These are phyloP conservation scores for Fistularia commersonii DNA, from an alignment of 2,797 vertebrate species.

Conservation along the genomic window DNA sequence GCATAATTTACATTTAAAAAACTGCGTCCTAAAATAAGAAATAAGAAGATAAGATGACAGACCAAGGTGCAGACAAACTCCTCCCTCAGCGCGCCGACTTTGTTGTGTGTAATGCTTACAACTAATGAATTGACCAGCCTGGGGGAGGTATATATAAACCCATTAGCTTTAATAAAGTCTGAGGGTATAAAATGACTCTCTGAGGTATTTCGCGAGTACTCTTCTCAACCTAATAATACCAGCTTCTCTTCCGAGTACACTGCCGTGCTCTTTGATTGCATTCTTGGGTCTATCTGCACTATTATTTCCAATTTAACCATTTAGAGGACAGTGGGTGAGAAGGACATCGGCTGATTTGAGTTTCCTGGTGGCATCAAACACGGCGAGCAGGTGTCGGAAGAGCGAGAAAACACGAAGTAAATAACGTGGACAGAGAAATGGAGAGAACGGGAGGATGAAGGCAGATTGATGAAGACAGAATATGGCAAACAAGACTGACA, in stretches of 20 bases:
- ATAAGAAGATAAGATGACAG: no score
- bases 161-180: constrained; percentile 72
- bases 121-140: constrained; percentile 69
- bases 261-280: constrained; percentile 71
- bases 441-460: constrained; percentile 14
- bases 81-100: constrained; percentile 49
- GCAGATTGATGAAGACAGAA: constrained; percentile 49
- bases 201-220: constrained; percentile 68
- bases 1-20: no score
- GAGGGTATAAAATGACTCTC: constrained; percentile 67
- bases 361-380: constrained; percentile 7
- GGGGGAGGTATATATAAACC: constrained; percentile 68
- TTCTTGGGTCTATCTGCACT: constrained; percentile 71
- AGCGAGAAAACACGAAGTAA: no score
- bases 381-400: no score
- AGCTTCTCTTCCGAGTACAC: constrained; percentile 62
- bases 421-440: constrained; percentile 3
- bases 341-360: constrained; percentile 36
- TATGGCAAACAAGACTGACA: constrained; percentile 8
- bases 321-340: constrained; percentile 57
- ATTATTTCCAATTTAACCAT: constrained; percentile 77
- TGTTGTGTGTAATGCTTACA: constrained; percentile 61
- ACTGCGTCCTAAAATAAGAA: no score
- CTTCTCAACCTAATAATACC: constrained; percentile 69
- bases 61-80: constrained; percentile 2